These are phyloP conservation scores for Panthera tigris DNA, from an alignment of 2,113 vertebrate genomes.

Conservation along the genomic window DNA sequence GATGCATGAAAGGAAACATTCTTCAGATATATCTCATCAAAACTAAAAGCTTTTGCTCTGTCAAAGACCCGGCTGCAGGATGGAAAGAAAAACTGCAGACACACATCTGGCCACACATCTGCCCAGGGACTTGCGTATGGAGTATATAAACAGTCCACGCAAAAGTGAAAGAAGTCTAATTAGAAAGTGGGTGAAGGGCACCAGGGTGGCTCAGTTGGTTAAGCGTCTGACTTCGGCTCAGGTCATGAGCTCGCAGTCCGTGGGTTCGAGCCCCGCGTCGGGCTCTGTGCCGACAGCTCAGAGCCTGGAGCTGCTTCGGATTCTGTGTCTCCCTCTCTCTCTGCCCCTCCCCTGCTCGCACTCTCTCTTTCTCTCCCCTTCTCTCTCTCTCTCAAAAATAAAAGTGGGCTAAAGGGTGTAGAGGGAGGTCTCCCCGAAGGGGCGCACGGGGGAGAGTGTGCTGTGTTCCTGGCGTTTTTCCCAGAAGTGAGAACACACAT, in stretches of 20 bases:
- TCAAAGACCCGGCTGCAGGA: background rate
- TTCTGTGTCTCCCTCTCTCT: background rate
- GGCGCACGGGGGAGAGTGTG: background rate
- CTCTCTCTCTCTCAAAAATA: background rate
- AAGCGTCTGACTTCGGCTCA: background rate
- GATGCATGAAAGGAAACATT: background rate
- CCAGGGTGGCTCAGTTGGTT: background rate
- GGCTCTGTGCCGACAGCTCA: background rate
- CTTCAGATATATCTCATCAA: background rate
- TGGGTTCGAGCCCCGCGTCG: fast-evolving
- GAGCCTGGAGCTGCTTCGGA: background rate
- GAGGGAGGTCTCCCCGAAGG: background rate
- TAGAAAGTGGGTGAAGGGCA: background rate
- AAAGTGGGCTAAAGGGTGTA: background rate
- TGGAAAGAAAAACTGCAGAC: background rate
- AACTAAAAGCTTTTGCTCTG: background rate
- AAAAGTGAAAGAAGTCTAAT: too few relatives aligned
- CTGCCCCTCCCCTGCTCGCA: background rate
- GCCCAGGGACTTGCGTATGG: too few relatives aligned
- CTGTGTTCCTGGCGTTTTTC: background rate
- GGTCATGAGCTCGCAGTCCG: background rate
- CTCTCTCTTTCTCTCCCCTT: background rate
- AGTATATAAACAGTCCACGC: background rate
- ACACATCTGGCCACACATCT: fast-evolving
- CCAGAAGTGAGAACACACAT: background rate